These are phyloP conservation scores for Argyra leucocephala DNA, from an alignment of 2,888 invertebrate species.

Conservation along the genomic window DNA sequence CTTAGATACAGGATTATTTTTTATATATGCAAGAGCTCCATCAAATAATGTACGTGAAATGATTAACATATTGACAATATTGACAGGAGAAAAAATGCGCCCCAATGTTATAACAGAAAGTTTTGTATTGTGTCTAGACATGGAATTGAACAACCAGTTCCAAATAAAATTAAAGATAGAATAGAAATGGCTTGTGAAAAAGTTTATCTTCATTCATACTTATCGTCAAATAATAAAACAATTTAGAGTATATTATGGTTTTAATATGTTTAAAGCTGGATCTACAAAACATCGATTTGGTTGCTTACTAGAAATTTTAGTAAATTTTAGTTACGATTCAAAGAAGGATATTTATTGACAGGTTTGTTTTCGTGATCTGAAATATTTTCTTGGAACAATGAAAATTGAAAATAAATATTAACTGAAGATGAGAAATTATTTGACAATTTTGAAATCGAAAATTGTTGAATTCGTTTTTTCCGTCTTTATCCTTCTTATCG, in stretches of 20 bases:
- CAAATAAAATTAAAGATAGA: constrained; percentile 45
- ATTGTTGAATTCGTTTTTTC: constrained; percentile 49
- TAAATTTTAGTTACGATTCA: constrained; percentile 54
- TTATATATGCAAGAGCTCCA: too few species aligned
- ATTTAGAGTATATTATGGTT: constrained; percentile 64
- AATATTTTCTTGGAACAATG: constrained; percentile 55
- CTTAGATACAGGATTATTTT: too few species aligned
- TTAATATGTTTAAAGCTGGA: constrained; percentile 59
- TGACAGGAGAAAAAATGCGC: too few species aligned
- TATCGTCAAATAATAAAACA: constrained; percentile 50
- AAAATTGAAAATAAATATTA: constrained; percentile 56
- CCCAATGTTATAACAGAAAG: too few species aligned
- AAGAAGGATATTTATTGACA: constrained; percentile 28
- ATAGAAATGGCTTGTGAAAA: constrained; percentile 52
- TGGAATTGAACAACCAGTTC: constrained; percentile 50
- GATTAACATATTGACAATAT: too few species aligned
- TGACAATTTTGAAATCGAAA: constrained; percentile 62
- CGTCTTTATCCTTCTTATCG: constrained; percentile 44
- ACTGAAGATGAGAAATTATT: constrained; percentile 70
- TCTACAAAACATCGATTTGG: constrained; percentile 51
- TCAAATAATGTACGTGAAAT: too few species aligned
- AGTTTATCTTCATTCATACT: constrained; percentile 47
- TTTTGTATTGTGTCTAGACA: constrained; percentile 44
- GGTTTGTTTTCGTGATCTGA: constrained; percentile 54
- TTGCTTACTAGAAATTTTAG: constrained; percentile 62